Evolutionary conservation across 2,113 vertebrate species (phyloP).

Genomic region (Deroptyus accipitrinus): DNA sequence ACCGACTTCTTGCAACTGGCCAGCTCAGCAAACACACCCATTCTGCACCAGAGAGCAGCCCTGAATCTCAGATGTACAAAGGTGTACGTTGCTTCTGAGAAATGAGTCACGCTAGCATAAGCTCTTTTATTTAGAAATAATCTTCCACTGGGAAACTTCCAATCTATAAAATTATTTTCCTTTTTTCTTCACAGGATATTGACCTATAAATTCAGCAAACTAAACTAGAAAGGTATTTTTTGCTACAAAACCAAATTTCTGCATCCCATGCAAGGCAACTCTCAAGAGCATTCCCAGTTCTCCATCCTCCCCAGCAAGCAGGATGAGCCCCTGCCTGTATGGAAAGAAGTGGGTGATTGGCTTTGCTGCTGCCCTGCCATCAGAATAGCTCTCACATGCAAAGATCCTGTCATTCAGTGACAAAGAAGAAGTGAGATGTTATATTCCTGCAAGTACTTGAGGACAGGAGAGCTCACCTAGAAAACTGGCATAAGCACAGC

Average conservation of each 20-base stretch:
- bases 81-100: neutral
- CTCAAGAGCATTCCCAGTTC: neutral
- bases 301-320: fast-evolving
- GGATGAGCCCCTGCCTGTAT: neutral
- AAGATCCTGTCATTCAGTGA: neutral
- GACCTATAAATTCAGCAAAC: neutral
- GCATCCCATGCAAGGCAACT: neutral
- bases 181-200: neutral
- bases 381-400: neutral
- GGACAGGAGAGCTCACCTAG: neutral
- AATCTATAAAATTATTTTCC: neutral
- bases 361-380: neutral
- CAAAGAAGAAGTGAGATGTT: neutral
- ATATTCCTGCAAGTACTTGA: neutral
- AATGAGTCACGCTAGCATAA: neutral
- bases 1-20: neutral
- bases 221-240: neutral
- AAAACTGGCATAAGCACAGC: neutral
- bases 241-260: neutral
- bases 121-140: neutral
- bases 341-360: neutral
- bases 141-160: neutral
- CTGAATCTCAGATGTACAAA: neutral
- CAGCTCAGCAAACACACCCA: neutral
- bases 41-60: neutral